Conservation (phyloP, 2,888 invertebrate species). For the Papilio protenor region DNA sequence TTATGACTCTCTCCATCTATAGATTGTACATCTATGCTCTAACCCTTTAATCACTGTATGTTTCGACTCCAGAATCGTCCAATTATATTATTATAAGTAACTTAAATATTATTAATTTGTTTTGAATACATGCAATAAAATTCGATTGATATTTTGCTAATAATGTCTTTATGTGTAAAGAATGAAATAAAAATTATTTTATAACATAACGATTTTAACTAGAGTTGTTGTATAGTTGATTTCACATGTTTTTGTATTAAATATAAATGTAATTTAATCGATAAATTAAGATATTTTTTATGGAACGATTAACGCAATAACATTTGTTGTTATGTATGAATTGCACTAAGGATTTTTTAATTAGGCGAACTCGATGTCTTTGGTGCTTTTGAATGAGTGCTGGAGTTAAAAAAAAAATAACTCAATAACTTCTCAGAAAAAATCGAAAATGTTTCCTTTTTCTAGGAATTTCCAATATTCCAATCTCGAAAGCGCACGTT, state of each 20-base stretch:
- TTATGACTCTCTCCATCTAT: not conserved
- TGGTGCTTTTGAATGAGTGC: conserved; percentile 47
- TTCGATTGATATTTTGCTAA: conserved; percentile 79
- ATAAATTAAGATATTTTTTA: conserved; percentile 53
- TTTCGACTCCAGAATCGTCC: conserved; percentile 67
- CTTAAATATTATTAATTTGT: conserved; percentile 71
- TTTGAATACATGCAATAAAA: conserved; percentile 80
- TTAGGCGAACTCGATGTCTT: conserved; percentile 47
- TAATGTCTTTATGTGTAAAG: conserved; percentile 65
- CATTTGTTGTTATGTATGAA: conserved; percentile 45
- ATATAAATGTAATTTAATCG: conserved; percentile 66
- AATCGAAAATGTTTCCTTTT: not conserved
- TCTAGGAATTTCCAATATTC: not conserved
- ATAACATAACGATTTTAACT: conserved; percentile 67
- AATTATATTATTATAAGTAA: conserved; percentile 69
- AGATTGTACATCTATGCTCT: not conserved
- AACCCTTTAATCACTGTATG: conserved; percentile 39
- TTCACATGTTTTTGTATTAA: conserved; percentile 57
- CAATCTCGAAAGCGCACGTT: not conserved
- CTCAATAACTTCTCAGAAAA: not conserved
- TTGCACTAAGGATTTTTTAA: conserved; percentile 45
- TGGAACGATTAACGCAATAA: conserved; percentile 63
- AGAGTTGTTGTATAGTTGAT: conserved; percentile 71
- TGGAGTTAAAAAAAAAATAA: not conserved
- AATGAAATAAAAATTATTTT: conserved; percentile 66